Evolutionary conservation across 23 tunicate species (phyloP), one percentile per base, ranked within the genome.

Genomic region (Halocynthia aurantium): DNA sequence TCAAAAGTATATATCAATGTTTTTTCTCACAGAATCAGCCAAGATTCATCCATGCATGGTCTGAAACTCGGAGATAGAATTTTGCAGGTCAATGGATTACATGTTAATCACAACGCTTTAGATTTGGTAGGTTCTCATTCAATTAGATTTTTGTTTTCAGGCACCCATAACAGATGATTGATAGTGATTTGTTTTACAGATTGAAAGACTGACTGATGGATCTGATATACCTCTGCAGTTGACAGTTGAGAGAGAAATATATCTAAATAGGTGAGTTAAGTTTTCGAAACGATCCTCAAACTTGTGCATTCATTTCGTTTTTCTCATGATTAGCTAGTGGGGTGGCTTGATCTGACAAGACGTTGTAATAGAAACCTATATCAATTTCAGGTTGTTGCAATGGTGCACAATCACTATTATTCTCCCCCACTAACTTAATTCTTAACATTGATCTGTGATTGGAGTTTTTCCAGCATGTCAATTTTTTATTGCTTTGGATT

Each of bases 1-100:
- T 31, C 44, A 31, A 31, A n/a, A 31, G 44, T 31, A 31, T 1
- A 31, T 31, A 31, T 31, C 44, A 31, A 31, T 31, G 44, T 31
- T 31, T 31, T 31, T 31, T 4, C 44, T 31, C 44, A 31, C 44
- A 31, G 44, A 31, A 31, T 31, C 44, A 31, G 44, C 44, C 44
- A 1, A 31, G 44, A 31, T 31, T 31, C 44, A 31, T 31, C 44
- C 44, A 31, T 31, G 62, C 31, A 7, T 50, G 13, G 22, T 74
- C 17, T 19, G 4, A 31, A 63, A 44, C 71, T 71, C 1, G 75
- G 73, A 10, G 93, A 87, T 61, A 61, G 66, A 22, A 69, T 87
- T 9, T 58, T 87, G 17, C 93, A 87, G 77, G 86, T 87, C 52
- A 87, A 87, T 71, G 93, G 93, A 7, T 58, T 87, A 19, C 61